phyloP scores from a whole-genome alignment of 2,113 vertebrate species.

The Paratilapia polleni region DNA sequence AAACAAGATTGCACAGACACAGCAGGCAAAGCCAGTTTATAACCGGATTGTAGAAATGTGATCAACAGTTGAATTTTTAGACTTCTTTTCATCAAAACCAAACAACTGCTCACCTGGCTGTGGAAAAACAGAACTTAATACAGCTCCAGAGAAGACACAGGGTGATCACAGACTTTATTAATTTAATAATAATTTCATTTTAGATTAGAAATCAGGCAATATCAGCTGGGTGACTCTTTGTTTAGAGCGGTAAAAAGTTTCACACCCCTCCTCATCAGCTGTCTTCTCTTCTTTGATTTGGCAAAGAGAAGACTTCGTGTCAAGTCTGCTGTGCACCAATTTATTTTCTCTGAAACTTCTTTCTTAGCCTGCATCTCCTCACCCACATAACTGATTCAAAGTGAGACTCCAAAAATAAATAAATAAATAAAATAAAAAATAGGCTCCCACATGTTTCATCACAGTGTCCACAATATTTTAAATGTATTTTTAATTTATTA shows the following conservation, averaged over 20 bases:
- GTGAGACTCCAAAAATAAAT: background rate
- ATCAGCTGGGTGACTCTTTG: background rate
- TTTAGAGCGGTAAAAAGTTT: background rate
- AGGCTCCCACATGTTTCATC: background rate
- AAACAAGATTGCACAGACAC: accelerated
- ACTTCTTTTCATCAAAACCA: background rate
- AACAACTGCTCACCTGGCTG: background rate
- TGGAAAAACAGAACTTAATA: accelerated
- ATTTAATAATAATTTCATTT: background rate
- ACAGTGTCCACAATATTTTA: background rate
- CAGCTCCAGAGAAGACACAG: background rate
- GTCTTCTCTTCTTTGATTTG: background rate
- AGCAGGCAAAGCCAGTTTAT: too few relatives aligned
- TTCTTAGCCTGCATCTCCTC: background rate
- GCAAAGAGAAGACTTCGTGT: background rate
- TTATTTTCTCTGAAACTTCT: background rate
- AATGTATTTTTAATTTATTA: background rate
- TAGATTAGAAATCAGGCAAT: background rate
- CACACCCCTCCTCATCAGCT: background rate
- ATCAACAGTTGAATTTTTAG: background rate
- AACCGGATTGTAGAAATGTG: background rate
- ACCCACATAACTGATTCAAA: background rate
- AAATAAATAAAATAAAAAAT: background rate
- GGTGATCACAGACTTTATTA: background rate
- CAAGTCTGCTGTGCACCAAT: background rate